Conservation (phyloP, 2,113 vertebrate genomes). For the Clinocottus analis region DNA sequence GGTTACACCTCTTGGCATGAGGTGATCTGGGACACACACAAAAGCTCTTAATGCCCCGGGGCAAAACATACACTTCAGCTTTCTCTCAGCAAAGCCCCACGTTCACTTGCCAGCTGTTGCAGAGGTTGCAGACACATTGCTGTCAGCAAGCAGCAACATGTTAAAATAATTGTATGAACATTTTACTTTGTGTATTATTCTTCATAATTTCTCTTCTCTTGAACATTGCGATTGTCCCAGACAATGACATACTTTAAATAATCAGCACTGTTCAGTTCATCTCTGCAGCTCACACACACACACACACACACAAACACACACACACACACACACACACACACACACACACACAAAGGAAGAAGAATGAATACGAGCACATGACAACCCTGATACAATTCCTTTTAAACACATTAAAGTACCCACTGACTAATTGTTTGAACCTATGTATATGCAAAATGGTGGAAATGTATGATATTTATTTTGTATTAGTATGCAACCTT, state of each 20-base stretch:
- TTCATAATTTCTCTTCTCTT: background rate
- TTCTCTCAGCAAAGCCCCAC: conserved; percentile 1
- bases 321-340: too few species aligned
- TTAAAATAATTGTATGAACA: background rate
- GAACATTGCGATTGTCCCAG: background rate
- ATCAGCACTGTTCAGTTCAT: background rate
- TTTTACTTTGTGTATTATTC: background rate
- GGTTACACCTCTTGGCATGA: background rate
- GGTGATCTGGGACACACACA: background rate
- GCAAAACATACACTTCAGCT: conserved; percentile 5
- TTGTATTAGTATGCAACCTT: too few species aligned
- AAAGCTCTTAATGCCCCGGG: conserved; percentile 17
- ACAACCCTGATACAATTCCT: conserved; percentile 12
- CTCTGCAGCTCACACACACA: background rate
- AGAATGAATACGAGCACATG: conserved; percentile 11
- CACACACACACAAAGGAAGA: too few species aligned
- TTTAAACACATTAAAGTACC: conserved; percentile 27
- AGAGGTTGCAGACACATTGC: conserved; percentile 7
- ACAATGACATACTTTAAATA: background rate
- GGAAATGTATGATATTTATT: too few species aligned
- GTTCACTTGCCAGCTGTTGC: conserved; percentile 18
- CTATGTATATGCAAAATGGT: conserved; percentile 27
- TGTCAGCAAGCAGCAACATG: background rate
- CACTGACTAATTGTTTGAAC: conserved; percentile 39
- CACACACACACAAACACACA: background rate